phyloP scores from a whole-genome alignment of 1,140 invertebrate genomes.

The Aplysia californica region DNA sequence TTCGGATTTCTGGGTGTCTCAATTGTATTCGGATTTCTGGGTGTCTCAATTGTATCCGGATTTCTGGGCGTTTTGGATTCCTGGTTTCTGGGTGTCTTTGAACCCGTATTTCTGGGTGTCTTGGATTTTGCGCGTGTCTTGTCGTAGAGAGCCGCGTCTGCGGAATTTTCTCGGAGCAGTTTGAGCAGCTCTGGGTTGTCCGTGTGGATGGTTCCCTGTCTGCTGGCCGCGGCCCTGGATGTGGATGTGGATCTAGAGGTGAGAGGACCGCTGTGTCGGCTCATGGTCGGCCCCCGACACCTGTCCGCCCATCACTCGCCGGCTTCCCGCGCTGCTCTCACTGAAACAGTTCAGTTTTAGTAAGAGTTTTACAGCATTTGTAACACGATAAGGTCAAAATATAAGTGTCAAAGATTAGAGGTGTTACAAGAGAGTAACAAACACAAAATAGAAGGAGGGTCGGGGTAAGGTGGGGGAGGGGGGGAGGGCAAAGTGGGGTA shows the following conservation, averaged over 20 bases:
- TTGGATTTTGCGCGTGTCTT: not conserved
- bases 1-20: too few species aligned
- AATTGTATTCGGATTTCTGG: not conserved
- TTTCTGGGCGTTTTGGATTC: not conserved
- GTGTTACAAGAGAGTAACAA: too few species aligned
- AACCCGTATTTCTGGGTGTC: not conserved
- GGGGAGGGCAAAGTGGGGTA: too few species aligned
- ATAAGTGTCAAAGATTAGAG: too few species aligned
- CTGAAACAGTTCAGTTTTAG: too few species aligned
- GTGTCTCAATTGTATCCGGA: not conserved
- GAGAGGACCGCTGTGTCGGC: not conserved
- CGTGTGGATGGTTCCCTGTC: slow-evolving; percentile 12
- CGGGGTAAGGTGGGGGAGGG: too few species aligned
- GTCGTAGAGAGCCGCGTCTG: not conserved
- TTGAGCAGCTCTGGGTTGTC: slow-evolving; percentile 12
- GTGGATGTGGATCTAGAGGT: too few species aligned
- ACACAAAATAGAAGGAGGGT: too few species aligned
- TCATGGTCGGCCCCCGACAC: not conserved
- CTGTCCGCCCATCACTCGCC: not conserved
- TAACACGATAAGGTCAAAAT: too few species aligned
- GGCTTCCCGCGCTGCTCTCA: not conserved
- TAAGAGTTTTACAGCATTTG: too few species aligned
- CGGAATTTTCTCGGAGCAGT: not conserved
- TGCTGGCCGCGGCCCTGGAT: too few species aligned
- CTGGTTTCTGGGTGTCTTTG: not conserved